phyloP scores from a whole-genome alignment of 2,113 vertebrate species.

The Phaetusa simplex region DNA sequence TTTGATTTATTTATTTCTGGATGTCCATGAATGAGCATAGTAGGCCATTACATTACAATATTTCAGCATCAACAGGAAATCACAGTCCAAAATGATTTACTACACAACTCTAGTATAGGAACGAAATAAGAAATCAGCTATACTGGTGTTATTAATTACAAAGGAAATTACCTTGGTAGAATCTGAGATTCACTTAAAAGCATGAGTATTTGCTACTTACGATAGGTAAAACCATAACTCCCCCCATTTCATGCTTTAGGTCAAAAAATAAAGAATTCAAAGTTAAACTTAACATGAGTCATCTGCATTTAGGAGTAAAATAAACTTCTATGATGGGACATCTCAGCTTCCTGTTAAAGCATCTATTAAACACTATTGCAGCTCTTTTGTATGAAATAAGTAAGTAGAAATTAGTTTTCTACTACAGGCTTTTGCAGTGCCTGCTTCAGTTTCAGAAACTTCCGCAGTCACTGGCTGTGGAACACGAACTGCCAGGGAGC shows the following conservation, averaged over 20 bases:
- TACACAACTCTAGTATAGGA: not conserved
- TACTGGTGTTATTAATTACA: not conserved
- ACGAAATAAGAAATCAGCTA: not conserved
- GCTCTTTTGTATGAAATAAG: not conserved
- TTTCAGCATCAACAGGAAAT: not conserved
- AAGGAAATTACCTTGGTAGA: not conserved
- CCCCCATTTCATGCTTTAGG: not conserved
- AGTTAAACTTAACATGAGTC: not conserved
- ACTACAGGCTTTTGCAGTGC: not conserved
- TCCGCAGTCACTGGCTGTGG: not conserved
- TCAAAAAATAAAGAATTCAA: not conserved
- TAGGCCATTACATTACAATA: not conserved
- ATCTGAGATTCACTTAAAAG: not conserved
- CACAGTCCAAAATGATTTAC: not conserved
- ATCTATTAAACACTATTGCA: not conserved
- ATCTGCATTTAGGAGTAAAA: not conserved
- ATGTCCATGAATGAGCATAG: not conserved
- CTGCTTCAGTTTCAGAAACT: not conserved
- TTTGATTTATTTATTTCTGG: conserved; percentile 10
- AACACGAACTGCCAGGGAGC: not conserved
- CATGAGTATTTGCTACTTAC: not conserved
- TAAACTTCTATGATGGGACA: not conserved
- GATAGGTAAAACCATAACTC: not conserved
- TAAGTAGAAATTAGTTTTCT: not conserved
- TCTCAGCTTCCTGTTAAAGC: not conserved